Base-by-base conservation (phyloP, 2,797 vertebrate genomes). In the Danio tinwini region DNA sequence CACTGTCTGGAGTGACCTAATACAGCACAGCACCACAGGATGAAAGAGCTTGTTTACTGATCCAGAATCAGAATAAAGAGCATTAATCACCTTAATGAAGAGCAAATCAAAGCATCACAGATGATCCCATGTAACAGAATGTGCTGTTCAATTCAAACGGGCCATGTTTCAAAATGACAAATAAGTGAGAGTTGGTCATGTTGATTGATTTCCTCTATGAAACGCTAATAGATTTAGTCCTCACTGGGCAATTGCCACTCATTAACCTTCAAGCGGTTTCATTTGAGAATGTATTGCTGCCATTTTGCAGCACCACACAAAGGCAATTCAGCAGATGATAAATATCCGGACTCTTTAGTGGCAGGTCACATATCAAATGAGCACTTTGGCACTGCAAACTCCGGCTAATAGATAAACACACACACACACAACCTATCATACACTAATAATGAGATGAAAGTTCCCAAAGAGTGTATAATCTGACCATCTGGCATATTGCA, bases 181-280 rank as follows among this genome's bases (percentile, higher is more conserved):
- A 94, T 92, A 89, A 91, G 89, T 83, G 81, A 70, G 85, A 88
- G 89, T 88, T 87, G 86, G 85, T 90, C 90, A 88, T 89, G 89
- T 90, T 93, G 92, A 94, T 93, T 92, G 91, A 94, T 94, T 94
- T 90, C 86, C 85, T 91, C 90, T 90, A 92, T 91, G 90, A 91
- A 91, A 89, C 88, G 88, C 89, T 93, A 93, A 93, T 94, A 94
- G 92, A 94, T 93, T 93, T 93, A 93, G 90, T 90, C 91, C 88
- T 93, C 90, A 79, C 59, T 90, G 89, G 88, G 91, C 91, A 91
- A 92, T 91, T 91, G 91, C 87, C 92, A 92, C 91, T 92, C 91
- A 93, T 93, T 94, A 93, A 93, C 93, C 93, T 93, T 91, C 74
- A 90, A 86, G 90, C 87, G 63, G 89, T 91, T 92, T 92, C 88